Percentiles rank a stretch among this genome's conserved stretches.
Conservation (phyloP, 2,113 vertebrate genomes). For the Daubentonia madagascariensis region DNA sequence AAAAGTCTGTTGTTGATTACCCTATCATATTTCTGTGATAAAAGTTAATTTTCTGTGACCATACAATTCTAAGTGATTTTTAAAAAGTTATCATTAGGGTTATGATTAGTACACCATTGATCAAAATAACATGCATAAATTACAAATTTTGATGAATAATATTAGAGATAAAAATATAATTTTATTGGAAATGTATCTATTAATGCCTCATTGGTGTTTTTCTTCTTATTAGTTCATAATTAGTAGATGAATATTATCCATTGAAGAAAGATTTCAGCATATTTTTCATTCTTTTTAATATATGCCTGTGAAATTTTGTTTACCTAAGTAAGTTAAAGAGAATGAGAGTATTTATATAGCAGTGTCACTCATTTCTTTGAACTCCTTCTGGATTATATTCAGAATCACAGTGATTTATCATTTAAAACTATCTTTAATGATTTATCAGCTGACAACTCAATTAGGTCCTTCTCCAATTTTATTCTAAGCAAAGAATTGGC, state of each 20-base stretch:
- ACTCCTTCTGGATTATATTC: background rate
- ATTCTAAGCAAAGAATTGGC: slow-evolving; percentile 18
- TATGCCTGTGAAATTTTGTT: slow-evolving; percentile 42
- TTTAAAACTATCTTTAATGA: slow-evolving; percentile 51
- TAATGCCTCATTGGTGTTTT: background rate
- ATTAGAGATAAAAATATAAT: slow-evolving; percentile 1
- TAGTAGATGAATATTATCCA: background rate
- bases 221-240: background rate
- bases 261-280: background rate
- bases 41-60: slow-evolving; percentile 21
- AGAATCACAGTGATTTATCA: background rate
- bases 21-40: background rate
- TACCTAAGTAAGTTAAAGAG: slow-evolving; percentile 22
- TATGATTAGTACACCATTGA: background rate
- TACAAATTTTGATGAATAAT: slow-evolving; percentile 13
- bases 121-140: background rate
- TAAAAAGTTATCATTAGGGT: background rate
- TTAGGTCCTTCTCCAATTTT: background rate
- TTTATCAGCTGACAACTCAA: slow-evolving; percentile 8
- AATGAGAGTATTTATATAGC: slow-evolving; percentile 26
- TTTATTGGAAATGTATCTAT: slow-evolving; percentile 1
- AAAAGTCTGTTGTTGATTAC: background rate
- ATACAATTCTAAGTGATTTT: background rate
- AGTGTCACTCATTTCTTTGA: slow-evolving; percentile 26
- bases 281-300: slow-evolving; percentile 1